Evolutionary conservation across 2,888 invertebrate genomes (phyloP), one percentile per base, ranked within the genome.

Genomic region (Willowsia nigromaculata): DNA sequence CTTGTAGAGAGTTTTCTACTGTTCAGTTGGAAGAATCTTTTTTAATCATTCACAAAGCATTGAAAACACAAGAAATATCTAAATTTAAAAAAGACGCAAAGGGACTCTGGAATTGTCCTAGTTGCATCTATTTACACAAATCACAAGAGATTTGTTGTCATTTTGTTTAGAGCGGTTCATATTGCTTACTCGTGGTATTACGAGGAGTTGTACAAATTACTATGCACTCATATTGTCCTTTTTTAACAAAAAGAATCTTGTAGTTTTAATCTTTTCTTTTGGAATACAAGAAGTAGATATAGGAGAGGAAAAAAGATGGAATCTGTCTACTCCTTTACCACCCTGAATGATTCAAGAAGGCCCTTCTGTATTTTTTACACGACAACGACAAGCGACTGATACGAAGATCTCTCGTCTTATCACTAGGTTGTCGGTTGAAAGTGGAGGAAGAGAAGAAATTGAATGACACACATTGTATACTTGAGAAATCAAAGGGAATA

Each of bases 261-360:
- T 68, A 37, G 37, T 68, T 68, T 68, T 68, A 68, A 68, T 68
- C 40, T 40, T 37, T 40, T 40, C 18, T n/a, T 65, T 65, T 65
- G 30, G 33, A 65, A 65, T 30, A 65, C 65, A 65, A 65, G 65
- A 15, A 65, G 40, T 5, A 22, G 18, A 15, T 33, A n/a, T n/a
- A 13, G 5, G 13, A 78, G 25, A 78, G n/a, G n/a, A n/a, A n/a
- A n/a, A n/a, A n/a, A 78, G 78, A 78, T 78, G 78, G 11, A 33
- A 53, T 78, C 78, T 33, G 15, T 50, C 68, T 68, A 40, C 22
- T 11, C 11, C 68, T 40, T 25, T 40, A 40, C 18, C 30, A 78
- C 78, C 53, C 78, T 78, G 78, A 76, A 76, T 76, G 50, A 76
- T 76, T 80, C 37, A 80, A 56, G 37, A 80, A 56, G 33, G 47